Conservation (phyloP, 2,113 vertebrate species). For the Pseudorasbora parva region DNA sequence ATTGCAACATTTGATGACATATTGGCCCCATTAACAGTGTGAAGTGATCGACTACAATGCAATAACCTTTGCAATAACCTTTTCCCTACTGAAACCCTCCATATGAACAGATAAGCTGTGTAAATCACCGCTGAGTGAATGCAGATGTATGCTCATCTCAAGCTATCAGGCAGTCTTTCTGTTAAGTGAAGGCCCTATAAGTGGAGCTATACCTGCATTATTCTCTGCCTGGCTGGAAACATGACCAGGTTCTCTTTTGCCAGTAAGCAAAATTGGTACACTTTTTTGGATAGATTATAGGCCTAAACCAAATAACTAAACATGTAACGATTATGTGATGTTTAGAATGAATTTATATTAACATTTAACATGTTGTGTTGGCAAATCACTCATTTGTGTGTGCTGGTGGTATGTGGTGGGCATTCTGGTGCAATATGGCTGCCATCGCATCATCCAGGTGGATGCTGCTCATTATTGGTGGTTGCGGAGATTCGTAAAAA, state of each 20-base stretch:
- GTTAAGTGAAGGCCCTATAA: not conserved
- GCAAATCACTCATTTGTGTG: not conserved
- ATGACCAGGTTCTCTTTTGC: not conserved
- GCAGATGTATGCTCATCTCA: constrained; percentile 38
- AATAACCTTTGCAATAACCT: constrained; percentile 54
- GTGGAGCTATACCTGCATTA: not conserved
- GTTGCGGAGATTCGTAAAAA: too few relatives aligned
- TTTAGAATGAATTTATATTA: not conserved
- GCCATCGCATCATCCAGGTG: too few relatives aligned
- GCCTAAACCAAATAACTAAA: not conserved
- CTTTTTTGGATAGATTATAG: not conserved
- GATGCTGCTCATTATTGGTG: too few relatives aligned
- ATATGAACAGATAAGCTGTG: constrained; percentile 53
- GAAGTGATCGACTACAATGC: constrained; percentile 42
- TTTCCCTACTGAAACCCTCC: constrained; percentile 42
- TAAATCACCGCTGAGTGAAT: constrained; percentile 52
- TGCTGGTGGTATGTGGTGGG: too few relatives aligned
- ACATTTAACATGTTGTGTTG: not conserved
- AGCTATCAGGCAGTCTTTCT: not conserved
- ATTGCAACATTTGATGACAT: constrained; percentile 35
- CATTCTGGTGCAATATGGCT: too few relatives aligned
- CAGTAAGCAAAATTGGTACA: not conserved
- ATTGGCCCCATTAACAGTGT: constrained; percentile 48
- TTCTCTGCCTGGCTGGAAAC: not conserved
- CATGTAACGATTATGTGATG: not conserved